Conservation (phyloP, 2,113 vertebrate genomes). For the Camelus bactrianus region DNA sequence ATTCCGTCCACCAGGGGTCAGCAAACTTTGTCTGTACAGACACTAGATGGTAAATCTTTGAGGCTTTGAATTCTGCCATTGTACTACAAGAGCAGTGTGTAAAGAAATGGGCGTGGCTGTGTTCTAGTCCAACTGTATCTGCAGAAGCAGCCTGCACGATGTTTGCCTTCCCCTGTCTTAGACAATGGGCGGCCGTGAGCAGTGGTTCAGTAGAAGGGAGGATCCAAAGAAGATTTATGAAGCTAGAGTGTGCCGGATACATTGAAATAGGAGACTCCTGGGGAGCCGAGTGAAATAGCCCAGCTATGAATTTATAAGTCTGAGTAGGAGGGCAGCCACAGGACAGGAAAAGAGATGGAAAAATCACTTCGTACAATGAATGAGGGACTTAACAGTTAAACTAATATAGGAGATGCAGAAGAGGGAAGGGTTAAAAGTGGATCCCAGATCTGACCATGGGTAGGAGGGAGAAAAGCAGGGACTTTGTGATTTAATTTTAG, state of each 20-base stretch:
- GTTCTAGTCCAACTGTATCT: conserved; percentile 11
- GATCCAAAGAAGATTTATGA: not conserved
- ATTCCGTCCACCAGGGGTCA: not conserved
- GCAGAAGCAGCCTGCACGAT: not conserved
- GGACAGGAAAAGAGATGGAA: not conserved
- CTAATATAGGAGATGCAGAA: not conserved
- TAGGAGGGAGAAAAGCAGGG: not conserved
- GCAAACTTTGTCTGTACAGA: not conserved
- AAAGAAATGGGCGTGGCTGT: not conserved
- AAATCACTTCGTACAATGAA: not conserved
- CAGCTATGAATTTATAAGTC: conserved; percentile 1
- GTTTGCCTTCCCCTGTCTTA: not conserved
- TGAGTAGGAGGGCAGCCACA: not conserved
- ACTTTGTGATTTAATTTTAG: conserved; percentile 47
- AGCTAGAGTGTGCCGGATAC: not conserved
- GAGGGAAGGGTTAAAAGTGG: not conserved
- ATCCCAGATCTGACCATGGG: not conserved
- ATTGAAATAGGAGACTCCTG: not conserved
- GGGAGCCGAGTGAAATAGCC: not conserved
- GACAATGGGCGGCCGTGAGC: not conserved
- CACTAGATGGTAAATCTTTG: not conserved
- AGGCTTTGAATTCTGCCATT: not conserved
- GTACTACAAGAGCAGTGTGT: not conserved
- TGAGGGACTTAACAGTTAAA: not conserved
- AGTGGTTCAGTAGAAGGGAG: not conserved